Base-by-base conservation (phyloP, 2,888 invertebrate genomes). In the Panzeria rudis region DNA sequence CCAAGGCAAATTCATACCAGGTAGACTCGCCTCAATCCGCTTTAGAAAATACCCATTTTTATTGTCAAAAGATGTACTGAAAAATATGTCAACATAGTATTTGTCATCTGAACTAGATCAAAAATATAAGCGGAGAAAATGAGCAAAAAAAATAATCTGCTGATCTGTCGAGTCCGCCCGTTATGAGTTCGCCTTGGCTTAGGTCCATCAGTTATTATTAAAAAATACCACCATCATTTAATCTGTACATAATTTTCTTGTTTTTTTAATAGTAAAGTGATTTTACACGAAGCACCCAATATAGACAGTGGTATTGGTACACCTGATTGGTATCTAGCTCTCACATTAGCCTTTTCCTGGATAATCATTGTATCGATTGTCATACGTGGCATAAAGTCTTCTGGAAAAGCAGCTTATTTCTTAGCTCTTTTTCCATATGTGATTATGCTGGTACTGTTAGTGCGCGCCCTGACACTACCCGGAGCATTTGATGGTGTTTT, bases 371-470 rank as follows among this genome's bases (percentile, higher is more conserved):
- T 93, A 35, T 88, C 93, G 3, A 93, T 94, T 41, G 91, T 94
- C 38, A 92, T 93, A 15, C 93, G 93, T 72, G 95, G 95, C 1
- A 93, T 95, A 2, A 93, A 93, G 87, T 94, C 94, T 84, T 93
- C 94, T 0, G 95, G 95, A 54, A 95, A 94, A 89, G 94, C 94
- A 0, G 94, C 96, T 2, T 96, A 96, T 90, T 95, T 96, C 88
- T 94, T 96, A 1, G 96, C 96, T 0, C 91, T 95, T 15, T 95
- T 95, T 89, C 95, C 95, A 0, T 95, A 95, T 88, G 89, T 94
- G 35, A 93, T 95, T 54, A 93, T 95, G 90, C 87, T 94, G 38
- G 93, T 94, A 23, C 90, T 95, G 61, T 92, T 95, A 13, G 92
- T 94, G 47, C 93, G 95, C 68, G 93, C 95, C 0, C 91, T 94